phyloP scores from a whole-genome alignment of 1,140 invertebrate species.

The Stegodyphus dumicola region DNA sequence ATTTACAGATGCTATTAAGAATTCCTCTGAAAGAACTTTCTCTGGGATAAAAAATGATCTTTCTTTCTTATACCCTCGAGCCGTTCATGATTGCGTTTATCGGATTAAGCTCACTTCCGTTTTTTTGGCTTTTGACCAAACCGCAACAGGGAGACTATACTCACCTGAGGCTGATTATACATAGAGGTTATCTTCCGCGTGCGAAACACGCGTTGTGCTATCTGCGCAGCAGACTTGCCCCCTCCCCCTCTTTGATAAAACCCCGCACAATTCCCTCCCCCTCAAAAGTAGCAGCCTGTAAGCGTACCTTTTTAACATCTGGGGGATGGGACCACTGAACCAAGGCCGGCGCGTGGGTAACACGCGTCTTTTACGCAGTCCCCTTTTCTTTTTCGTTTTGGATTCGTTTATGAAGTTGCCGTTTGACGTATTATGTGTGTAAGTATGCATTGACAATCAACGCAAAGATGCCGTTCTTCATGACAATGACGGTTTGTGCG shows the following conservation, averaged over 20 bases:
- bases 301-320: conserved; percentile 43
- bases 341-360: conserved; percentile 33
- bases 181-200: conserved; percentile 23
- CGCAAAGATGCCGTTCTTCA: no score
- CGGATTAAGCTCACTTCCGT: no score
- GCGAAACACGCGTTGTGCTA: conserved; percentile 42
- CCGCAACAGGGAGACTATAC: neutral
- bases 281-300: conserved; percentile 27
- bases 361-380: conserved; percentile 23
- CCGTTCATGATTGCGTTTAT: no score
- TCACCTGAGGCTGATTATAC: neutral
- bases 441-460: no score
- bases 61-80: no score
- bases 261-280: neutral
- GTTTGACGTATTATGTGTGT: neutral
- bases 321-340: conserved; percentile 40
- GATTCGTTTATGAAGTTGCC: neutral
- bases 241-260: neutral
- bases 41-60: no score
- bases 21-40: no score
- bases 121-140: neutral
- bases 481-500: no score
- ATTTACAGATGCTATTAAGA: no score
- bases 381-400: neutral
- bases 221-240: neutral